A percentile compares a stretch with the other conserved stretches of the same genome.
Conservation (phyloP, 1,140 invertebrate genomes). For the Habropoda laboriosa region DNA sequence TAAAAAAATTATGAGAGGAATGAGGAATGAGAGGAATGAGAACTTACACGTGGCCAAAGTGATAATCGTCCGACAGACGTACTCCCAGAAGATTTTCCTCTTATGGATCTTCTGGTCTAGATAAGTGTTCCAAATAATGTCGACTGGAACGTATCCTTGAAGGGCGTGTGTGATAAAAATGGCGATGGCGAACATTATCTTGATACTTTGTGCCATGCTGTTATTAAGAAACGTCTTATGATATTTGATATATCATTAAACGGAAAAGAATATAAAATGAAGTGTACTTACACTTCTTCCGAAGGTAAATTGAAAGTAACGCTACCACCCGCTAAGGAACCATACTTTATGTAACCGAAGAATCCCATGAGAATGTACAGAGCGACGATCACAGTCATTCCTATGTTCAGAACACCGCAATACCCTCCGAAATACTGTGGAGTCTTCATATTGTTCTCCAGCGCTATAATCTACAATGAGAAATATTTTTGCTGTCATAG, state of each 20-base stretch:
- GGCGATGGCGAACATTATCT: constrained; percentile 91
- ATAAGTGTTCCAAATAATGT: constrained; percentile 93
- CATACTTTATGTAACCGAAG: constrained; percentile 92
- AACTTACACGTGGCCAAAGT: constrained; percentile 90
- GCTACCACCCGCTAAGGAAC: constrained; percentile 84
- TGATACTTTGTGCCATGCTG: constrained; percentile 91
- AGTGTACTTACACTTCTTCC: constrained; percentile 63
- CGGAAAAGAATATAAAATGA: too few species aligned
- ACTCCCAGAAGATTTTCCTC: constrained; percentile 83
- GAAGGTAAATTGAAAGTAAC: constrained; percentile 89
- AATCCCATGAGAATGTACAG: constrained; percentile 91
- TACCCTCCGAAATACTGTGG: constrained; percentile 87
- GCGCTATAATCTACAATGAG: constrained; percentile 86
- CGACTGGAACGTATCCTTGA: constrained; percentile 96
- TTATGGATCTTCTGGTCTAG: constrained; percentile 83
- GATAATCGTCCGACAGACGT: constrained; percentile 84
- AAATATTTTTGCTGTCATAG: neutral
- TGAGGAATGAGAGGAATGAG: too few species aligned
- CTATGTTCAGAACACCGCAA: constrained; percentile 89
- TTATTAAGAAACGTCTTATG: constrained; percentile 64
- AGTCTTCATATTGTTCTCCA: constrained; percentile 93
- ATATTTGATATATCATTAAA: neutral
- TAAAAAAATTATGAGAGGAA: too few species aligned
- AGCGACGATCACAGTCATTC: constrained; percentile 88
- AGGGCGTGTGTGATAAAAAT: constrained; percentile 95